phyloP scores from a whole-genome alignment of 2,113 vertebrate species.

The Corythoichthys intestinalis region DNA sequence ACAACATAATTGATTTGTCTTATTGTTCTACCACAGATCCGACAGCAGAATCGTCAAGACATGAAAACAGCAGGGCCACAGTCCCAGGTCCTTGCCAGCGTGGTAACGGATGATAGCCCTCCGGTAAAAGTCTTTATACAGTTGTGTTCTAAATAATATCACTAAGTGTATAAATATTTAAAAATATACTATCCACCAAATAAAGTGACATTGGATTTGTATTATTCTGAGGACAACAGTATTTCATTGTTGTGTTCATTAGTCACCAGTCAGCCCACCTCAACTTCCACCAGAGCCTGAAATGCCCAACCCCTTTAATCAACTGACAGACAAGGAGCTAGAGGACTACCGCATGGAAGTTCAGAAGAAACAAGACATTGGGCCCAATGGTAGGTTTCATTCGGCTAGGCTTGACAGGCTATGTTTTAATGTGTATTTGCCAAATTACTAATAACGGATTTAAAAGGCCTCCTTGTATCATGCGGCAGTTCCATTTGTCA shows the following conservation, averaged over 20 bases:
- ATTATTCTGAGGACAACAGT: not conserved
- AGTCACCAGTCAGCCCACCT: slow-evolving; percentile 80
- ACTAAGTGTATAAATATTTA: not conserved
- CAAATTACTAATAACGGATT: too few species aligned
- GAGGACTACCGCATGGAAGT: slow-evolving; percentile 96
- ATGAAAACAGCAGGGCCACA: slow-evolving; percentile 94
- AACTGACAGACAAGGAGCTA: slow-evolving; percentile 93
- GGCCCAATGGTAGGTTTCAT: slow-evolving; percentile 76
- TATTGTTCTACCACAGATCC: slow-evolving; percentile 71
- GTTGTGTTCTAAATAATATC: not conserved
- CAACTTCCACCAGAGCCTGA: slow-evolving; percentile 74
- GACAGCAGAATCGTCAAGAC: slow-evolving; percentile 94
- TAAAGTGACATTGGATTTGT: not conserved
- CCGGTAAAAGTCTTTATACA: slow-evolving; percentile 69
- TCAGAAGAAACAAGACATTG: slow-evolving; percentile 83
- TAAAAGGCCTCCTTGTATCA: too few species aligned
- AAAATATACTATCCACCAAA: not conserved
- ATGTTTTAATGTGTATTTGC: too few species aligned
- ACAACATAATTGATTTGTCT: not conserved
- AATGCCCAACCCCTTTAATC: slow-evolving; percentile 91
- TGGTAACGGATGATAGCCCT: slow-evolving; percentile 85
- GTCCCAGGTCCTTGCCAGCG: slow-evolving; percentile 88
- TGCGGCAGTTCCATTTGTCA: too few species aligned
- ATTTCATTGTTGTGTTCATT: slow-evolving; percentile 26
- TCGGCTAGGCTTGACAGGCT: not conserved